These are phyloP conservation scores for Gopherus evgoodei DNA, from an alignment of 2,113 vertebrate genomes.

Conservation along the genomic window DNA sequence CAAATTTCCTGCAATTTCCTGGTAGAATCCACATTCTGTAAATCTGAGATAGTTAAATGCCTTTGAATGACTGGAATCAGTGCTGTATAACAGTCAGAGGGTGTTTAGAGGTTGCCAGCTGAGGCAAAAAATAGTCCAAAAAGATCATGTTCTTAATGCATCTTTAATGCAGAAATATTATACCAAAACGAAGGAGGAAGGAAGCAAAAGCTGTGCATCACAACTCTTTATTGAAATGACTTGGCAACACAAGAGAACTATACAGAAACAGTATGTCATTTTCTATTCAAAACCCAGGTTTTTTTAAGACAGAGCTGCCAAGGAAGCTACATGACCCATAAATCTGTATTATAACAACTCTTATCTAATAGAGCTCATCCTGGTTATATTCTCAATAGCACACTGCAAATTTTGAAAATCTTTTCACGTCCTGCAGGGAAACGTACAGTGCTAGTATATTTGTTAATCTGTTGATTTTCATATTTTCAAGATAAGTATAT, in stretches of 20 bases:
- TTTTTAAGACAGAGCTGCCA: background rate
- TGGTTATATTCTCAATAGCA: background rate
- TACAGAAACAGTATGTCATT: background rate
- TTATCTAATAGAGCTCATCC: background rate
- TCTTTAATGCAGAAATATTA: constrained; percentile 6
- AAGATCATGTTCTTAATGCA: background rate
- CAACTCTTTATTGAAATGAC: background rate
- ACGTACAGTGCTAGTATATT: background rate
- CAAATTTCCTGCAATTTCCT: background rate
- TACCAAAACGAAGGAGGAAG: background rate
- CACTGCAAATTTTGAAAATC: background rate
- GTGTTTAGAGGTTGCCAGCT: background rate
- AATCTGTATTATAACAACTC: background rate
- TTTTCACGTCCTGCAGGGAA: background rate
- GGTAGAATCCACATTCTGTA: background rate
- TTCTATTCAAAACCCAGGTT: background rate
- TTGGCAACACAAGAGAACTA: background rate
- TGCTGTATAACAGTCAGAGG: background rate
- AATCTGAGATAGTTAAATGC: background rate
- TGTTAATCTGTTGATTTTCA: constrained; percentile 20
- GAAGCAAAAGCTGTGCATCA: background rate
- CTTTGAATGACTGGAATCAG: background rate
- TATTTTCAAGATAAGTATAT: background rate
- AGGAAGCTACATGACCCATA: background rate
- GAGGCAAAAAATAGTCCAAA: background rate